These are phyloP conservation scores for Spondyliosoma cantharus DNA, from an alignment of 2,797 vertebrate genomes.

Conservation along the genomic window DNA sequence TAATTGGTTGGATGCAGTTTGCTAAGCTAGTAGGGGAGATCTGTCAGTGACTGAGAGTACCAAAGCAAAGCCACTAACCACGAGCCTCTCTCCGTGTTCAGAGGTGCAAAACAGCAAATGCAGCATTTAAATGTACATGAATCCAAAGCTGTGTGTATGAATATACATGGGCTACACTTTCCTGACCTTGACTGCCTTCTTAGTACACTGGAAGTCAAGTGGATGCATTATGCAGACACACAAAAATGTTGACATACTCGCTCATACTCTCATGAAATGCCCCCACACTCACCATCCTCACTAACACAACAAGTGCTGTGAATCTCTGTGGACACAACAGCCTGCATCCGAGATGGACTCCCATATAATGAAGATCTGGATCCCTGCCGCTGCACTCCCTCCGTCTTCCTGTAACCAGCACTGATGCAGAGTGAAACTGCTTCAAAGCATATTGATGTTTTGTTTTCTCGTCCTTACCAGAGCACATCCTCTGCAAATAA, in stretches of 20 bases:
- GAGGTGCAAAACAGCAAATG: conserved; percentile 26
- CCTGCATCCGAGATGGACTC: conserved; percentile 53
- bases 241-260: conserved; percentile 40
- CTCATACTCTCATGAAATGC: conserved; percentile 2
- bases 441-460: conserved; percentile 61
- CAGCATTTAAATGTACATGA: conserved; percentile 37
- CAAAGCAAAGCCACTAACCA: conserved; percentile 29
- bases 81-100: conserved; percentile 17
- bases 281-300: conserved; percentile 4
- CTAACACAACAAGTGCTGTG: neutral
- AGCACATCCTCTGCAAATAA: conserved; percentile 63
- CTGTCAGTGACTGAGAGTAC: conserved; percentile 33
- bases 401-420: conserved; percentile 36
- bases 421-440: conserved; percentile 45
- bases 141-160: conserved; percentile 35
- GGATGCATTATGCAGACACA: conserved; percentile 48
- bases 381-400: conserved; percentile 47
- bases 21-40: conserved; percentile 17
- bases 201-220: conserved; percentile 24
- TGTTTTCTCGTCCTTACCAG: conserved; percentile 40
- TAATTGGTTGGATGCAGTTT: conserved; percentile 40
- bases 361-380: conserved; percentile 54
- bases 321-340: conserved; percentile 45
- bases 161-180: conserved; percentile 50
- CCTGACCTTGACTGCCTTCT: conserved; percentile 49